phyloP scores from a whole-genome alignment of 2,113 vertebrate species.

The Cairina moschata region DNA sequence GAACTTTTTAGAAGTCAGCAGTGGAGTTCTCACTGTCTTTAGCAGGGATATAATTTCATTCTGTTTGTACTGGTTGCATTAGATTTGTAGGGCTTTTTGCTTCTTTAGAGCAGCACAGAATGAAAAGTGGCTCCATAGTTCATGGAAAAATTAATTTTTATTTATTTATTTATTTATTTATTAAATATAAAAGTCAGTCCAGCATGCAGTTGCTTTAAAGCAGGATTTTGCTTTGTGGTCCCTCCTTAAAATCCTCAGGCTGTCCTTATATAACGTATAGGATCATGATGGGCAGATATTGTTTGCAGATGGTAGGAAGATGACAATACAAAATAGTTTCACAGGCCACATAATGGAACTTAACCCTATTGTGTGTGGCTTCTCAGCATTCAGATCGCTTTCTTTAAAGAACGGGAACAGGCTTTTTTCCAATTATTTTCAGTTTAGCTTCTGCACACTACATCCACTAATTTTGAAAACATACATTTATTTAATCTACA shows the following conservation, averaged over 20 bases:
- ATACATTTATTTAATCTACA: neutral
- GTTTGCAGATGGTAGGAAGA: conserved; percentile 11
- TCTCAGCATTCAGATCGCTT: neutral
- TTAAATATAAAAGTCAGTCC: neutral
- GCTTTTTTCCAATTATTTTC: neutral
- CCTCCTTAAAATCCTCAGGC: conserved; percentile 1
- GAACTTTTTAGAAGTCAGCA: neutral
- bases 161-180: no score
- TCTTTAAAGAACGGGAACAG: neutral
- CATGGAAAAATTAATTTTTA: neutral
- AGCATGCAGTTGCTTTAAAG: neutral
- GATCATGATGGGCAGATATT: neutral
- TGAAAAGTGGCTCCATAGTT: neutral
- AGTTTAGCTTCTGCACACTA: neutral
- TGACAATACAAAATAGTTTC: neutral
- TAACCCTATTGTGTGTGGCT: conserved; percentile 4
- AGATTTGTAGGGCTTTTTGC: neutral
- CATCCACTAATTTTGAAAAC: neutral
- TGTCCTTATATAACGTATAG: conserved; percentile 7
- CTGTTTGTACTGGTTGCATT: neutral
- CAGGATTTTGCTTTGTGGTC: neutral
- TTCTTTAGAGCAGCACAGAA: neutral
- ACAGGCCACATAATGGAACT: neutral
- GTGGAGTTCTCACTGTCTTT: neutral
- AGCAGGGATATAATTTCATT: neutral